Percentiles rank a stretch among this genome's conserved stretches.
Evolutionary conservation across 2,888 invertebrate genomes (phyloP).

Genomic region (Yponomeuta evonymella): DNA sequence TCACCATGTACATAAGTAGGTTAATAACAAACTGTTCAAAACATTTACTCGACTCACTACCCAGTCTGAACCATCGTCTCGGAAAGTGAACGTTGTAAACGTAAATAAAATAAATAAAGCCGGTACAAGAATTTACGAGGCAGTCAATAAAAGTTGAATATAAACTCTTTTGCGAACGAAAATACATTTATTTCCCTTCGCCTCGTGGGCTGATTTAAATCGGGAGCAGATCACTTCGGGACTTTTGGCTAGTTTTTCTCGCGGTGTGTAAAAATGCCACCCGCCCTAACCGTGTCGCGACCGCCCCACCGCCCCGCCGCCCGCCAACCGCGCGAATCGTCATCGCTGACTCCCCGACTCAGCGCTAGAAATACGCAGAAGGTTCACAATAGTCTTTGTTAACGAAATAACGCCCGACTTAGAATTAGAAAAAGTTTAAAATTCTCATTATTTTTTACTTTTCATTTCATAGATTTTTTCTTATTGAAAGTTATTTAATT

Average conservation of each 20-base stretch:
- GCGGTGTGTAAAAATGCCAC: constrained; percentile 53
- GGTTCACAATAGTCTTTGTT: not conserved
- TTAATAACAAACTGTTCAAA: not conserved
- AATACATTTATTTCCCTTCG: constrained; percentile 16
- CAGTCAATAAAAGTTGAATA: constrained; percentile 14
- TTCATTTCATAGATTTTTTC: no score
- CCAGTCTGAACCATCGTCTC: not conserved
- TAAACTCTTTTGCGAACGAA: constrained; percentile 10
- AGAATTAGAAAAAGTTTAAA: no score
- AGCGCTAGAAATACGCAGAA: not conserved
- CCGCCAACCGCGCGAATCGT: constrained; percentile 33
- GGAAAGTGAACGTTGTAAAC: constrained; percentile 8
- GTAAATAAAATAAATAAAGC: constrained; percentile 19
- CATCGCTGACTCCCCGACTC: constrained; percentile 52
- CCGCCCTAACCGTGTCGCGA: constrained; percentile 69
- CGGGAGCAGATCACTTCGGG: constrained; percentile 11
- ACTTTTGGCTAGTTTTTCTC: constrained; percentile 42
- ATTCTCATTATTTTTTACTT: no score
- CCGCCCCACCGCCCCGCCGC: constrained; percentile 26
- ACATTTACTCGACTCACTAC: not conserved
- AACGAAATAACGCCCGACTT: no score
- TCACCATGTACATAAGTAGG: not conserved
- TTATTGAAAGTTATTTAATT: no score
- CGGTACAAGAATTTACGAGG: constrained; percentile 17
- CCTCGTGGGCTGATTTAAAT: constrained; percentile 5